Percentiles rank a stretch among this genome's conserved stretches.
phyloP scores from a whole-genome alignment of 1,140 invertebrate species.

The Drosophila pallidifrons region DNA sequence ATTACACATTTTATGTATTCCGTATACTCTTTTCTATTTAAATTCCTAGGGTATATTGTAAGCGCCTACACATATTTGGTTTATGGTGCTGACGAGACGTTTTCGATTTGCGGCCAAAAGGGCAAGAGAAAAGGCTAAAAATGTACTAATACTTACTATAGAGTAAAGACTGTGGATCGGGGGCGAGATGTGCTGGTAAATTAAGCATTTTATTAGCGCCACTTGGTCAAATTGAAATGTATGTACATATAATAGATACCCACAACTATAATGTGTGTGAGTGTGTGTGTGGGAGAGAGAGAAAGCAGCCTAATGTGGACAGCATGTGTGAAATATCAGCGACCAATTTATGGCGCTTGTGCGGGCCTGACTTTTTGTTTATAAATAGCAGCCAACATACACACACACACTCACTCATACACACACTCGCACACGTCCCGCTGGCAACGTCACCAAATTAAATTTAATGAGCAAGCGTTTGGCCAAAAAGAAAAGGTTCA shows the following conservation, averaged over 20 bases:
- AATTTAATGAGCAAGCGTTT: slow-evolving; percentile 68
- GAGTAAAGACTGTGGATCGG: neutral
- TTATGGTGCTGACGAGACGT: slow-evolving; percentile 29
- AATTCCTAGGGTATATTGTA: slow-evolving; percentile 11
- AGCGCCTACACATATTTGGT: slow-evolving; percentile 27
- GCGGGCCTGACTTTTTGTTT: slow-evolving; percentile 68
- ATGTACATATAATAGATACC: slow-evolving; percentile 25
- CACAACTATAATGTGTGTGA: slow-evolving; percentile 14
- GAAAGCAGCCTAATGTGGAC: slow-evolving; percentile 40
- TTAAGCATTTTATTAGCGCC: slow-evolving; percentile 77
- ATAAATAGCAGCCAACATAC: slow-evolving; percentile 52
- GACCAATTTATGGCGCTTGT: slow-evolving; percentile 75
- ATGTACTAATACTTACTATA: slow-evolving; percentile 4
- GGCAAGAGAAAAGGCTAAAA: slow-evolving; percentile 19
- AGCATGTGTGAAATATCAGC: slow-evolving; percentile 80
- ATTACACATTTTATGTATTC: no score
- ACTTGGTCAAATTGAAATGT: slow-evolving; percentile 55
- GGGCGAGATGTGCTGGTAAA: slow-evolving; percentile 54
- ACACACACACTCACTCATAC: neutral
- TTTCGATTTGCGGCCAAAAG: slow-evolving; percentile 30
- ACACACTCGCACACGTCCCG: neutral
- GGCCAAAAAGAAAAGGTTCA: slow-evolving; percentile 68
- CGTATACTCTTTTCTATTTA: neutral
- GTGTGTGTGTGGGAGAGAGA: slow-evolving; percentile 13
- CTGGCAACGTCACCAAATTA: slow-evolving; percentile 66